These are phyloP conservation scores for Etheostoma cragini DNA, from an alignment of 2,113 vertebrate genomes.

Conservation along the genomic window DNA sequence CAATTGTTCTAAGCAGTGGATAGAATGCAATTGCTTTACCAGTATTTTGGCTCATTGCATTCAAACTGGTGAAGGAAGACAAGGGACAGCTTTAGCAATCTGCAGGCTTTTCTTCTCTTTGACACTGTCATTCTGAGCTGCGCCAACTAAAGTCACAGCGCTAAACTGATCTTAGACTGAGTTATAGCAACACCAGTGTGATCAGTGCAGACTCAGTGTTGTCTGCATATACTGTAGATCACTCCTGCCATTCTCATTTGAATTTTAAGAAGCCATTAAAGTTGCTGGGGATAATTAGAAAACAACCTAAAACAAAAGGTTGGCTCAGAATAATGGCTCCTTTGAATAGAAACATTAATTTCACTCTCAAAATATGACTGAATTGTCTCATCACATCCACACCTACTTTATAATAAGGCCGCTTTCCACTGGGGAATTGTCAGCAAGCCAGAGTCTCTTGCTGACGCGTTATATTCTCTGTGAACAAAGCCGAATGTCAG, in stretches of 20 bases:
- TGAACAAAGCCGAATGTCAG: constrained; percentile 43
- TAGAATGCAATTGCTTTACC: constrained; percentile 1
- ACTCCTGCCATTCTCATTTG: constrained; percentile 42
- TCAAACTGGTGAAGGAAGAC: constrained; percentile 7
- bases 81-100: constrained; percentile 4
- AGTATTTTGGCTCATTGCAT: constrained; percentile 10
- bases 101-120: constrained; percentile 5
- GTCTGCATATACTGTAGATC: constrained; percentile 33
- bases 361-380: constrained; percentile 41
- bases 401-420: constrained; percentile 13
- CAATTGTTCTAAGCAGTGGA: not conserved
- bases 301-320: constrained; percentile 27
- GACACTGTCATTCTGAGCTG: not conserved
- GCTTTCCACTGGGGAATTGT: constrained; percentile 39
- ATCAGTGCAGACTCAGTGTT: constrained; percentile 22
- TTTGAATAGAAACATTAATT: constrained; percentile 56
- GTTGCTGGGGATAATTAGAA: constrained; percentile 60
- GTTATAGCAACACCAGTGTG: constrained; percentile 10
- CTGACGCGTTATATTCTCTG: constrained; percentile 47
- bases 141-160: not conserved
- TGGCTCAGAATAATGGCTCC: constrained; percentile 34
- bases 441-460: constrained; percentile 35
- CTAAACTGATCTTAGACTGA: constrained; percentile 9
- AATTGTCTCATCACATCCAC: constrained; percentile 46
- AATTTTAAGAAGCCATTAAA: constrained; percentile 59